Evolutionary conservation across 2,797 vertebrate genomes (phyloP).

Genomic region (Rhynchonycteris naso): DNA sequence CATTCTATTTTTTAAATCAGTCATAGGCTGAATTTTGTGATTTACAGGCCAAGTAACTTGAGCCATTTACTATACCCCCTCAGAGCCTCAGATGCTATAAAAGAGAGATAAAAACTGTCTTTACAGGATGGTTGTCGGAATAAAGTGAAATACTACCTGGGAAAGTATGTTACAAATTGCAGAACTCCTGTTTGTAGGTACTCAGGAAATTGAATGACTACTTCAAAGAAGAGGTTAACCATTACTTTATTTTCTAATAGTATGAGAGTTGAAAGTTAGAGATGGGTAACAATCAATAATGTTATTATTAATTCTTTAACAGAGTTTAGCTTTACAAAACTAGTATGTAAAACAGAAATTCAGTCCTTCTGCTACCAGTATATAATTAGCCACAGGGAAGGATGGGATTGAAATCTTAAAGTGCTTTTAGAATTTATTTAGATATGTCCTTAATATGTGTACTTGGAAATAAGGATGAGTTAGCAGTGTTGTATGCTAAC

Average conservation of each 20-base stretch:
- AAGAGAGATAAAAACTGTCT: neutral
- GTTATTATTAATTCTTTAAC: neutral
- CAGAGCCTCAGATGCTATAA: neutral
- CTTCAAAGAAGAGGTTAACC: neutral
- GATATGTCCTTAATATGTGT: neutral
- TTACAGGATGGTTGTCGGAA: neutral
- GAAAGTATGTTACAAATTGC: neutral
- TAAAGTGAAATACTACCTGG: neutral
- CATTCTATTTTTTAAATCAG: neutral
- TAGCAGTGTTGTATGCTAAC: neutral
- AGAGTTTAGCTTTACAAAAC: neutral
- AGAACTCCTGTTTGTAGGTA: neutral
- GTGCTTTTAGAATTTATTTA: neutral
- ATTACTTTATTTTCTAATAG: constrained; percentile 10
- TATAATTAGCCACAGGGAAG: neutral
- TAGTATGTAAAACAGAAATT: neutral
- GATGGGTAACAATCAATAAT: neutral
- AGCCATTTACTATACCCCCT: neutral
- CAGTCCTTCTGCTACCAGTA: neutral
- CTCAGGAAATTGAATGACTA: neutral
- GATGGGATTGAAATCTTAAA: neutral
- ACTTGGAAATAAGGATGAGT: neutral
- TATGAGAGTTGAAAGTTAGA: neutral
- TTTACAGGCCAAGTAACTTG: neutral
- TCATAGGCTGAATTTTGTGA: neutral